Evolutionary conservation across 1,140 invertebrate species (phyloP).

Genomic region (Drosophila elegans): DNA sequence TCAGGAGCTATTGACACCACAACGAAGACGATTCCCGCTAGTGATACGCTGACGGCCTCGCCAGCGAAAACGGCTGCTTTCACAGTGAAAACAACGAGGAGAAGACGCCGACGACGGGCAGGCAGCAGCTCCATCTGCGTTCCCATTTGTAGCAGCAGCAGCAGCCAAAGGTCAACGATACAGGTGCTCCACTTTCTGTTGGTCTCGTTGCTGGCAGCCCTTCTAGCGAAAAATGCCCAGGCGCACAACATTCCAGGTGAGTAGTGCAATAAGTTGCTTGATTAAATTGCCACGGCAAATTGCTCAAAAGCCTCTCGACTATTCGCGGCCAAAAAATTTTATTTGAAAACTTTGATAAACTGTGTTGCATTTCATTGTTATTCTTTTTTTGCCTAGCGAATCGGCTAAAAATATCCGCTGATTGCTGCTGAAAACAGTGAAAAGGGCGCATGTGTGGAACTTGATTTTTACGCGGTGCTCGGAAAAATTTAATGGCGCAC

Average conservation of each 20-base stretch:
- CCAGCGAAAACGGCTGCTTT: slow-evolving; percentile 61
- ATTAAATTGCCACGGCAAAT: slow-evolving; percentile 42
- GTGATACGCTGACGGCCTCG: slow-evolving; percentile 42
- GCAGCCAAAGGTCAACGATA: slow-evolving; percentile 26
- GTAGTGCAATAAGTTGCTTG: slow-evolving; percentile 14
- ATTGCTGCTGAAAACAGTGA: slow-evolving; percentile 5
- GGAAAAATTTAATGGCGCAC: slow-evolving; percentile 72
- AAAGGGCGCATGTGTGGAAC: slow-evolving; percentile 37
- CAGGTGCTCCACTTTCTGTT: slow-evolving; percentile 55
- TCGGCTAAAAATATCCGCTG: slow-evolving; percentile 31
- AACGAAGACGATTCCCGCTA: slow-evolving; percentile 44
- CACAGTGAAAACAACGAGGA: slow-evolving; percentile 70
- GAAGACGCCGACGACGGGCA: slow-evolving; percentile 46
- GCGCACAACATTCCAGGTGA: slow-evolving; percentile 79
- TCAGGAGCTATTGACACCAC: slow-evolving; percentile 34
- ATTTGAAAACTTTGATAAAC: slow-evolving; percentile 16
- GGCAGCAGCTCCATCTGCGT: background rate
- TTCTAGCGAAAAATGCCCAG: slow-evolving; percentile 64
- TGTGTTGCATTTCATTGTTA: background rate
- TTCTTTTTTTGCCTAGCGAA: slow-evolving; percentile 10
- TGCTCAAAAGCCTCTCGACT: slow-evolving; percentile 5
- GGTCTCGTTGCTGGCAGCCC: slow-evolving; percentile 53
- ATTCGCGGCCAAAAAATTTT: slow-evolving; percentile 21
- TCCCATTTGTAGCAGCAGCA: background rate
- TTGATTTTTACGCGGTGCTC: slow-evolving; percentile 60